Evolutionary conservation across 2,888 invertebrate genomes (phyloP).

Genomic region (Pachydiplax longipennis): DNA sequence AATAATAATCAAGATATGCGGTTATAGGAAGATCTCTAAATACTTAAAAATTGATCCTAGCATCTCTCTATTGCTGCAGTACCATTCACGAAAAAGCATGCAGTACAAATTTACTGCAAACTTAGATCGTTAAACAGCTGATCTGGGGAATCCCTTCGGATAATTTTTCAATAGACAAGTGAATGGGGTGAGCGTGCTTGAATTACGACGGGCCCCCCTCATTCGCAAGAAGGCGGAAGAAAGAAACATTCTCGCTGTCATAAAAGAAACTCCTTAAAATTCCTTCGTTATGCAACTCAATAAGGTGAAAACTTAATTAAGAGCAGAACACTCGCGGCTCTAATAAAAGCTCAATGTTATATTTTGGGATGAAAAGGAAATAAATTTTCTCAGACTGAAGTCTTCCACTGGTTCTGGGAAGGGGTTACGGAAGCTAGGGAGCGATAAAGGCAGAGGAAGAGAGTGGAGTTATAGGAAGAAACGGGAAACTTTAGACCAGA

Average conservation of each 20-base stretch:
- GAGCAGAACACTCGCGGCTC: slow-evolving; percentile 17
- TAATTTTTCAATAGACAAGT: background rate
- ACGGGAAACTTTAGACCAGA: background rate
- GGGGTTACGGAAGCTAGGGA: background rate
- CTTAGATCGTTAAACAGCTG: no score
- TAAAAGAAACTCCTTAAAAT: background rate
- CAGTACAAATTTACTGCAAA: no score
- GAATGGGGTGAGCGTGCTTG: background rate
- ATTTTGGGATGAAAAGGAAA: slow-evolving; percentile 4
- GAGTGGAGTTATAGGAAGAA: background rate
- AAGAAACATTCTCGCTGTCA: background rate
- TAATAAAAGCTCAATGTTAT: slow-evolving; percentile 35
- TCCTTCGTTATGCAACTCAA: slow-evolving; percentile 9
- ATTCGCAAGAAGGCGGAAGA: background rate
- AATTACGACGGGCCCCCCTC: background rate
- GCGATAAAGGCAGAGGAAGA: background rate
- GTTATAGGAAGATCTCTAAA: no score
- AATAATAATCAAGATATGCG: no score
- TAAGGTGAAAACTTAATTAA: slow-evolving; percentile 43
- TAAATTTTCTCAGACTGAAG: background rate
- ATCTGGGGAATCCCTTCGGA: background rate
- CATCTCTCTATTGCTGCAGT: no score
- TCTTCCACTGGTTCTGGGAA: background rate
- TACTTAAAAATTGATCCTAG: no score
- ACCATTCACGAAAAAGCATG: no score